Evolutionary conservation across 2,797 vertebrate genomes (phyloP).

Genomic region (Morus bassanus): DNA sequence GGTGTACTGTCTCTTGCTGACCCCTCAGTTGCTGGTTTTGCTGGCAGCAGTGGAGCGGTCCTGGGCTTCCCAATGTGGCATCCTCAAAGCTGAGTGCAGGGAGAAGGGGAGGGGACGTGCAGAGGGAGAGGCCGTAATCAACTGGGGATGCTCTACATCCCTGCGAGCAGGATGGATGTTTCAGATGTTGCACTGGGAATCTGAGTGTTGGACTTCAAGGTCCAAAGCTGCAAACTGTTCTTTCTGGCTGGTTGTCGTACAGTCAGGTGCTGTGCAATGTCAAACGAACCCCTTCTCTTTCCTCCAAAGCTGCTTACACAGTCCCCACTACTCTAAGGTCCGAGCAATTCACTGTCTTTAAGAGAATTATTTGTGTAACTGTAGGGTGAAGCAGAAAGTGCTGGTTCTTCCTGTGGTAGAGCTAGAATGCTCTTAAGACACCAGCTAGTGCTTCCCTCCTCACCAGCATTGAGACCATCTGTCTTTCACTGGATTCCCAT

Average conservation of each 20-base stretch:
- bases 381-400: not conserved
- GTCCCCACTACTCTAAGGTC: not conserved
- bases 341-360: not conserved
- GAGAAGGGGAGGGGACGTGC: not conserved
- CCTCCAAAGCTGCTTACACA: not conserved
- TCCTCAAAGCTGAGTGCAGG: not conserved
- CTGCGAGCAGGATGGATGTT: not conserved
- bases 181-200: not conserved
- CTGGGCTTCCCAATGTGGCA: not conserved
- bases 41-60: too few relatives aligned
- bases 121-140: not conserved
- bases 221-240: not conserved
- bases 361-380: not conserved
- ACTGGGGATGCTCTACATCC: not conserved
- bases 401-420: not conserved
- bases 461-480: not conserved
- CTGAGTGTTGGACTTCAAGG: not conserved
- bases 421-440: not conserved
- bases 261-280: not conserved
- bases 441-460: not conserved
- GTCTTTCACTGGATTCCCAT: not conserved
- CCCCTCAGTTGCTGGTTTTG: not conserved
- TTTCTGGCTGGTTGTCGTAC: fast-evolving
- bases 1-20: not conserved
- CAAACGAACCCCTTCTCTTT: not conserved